Conservation (phyloP, 2,113 vertebrate species). For the Passerina amoena region DNA sequence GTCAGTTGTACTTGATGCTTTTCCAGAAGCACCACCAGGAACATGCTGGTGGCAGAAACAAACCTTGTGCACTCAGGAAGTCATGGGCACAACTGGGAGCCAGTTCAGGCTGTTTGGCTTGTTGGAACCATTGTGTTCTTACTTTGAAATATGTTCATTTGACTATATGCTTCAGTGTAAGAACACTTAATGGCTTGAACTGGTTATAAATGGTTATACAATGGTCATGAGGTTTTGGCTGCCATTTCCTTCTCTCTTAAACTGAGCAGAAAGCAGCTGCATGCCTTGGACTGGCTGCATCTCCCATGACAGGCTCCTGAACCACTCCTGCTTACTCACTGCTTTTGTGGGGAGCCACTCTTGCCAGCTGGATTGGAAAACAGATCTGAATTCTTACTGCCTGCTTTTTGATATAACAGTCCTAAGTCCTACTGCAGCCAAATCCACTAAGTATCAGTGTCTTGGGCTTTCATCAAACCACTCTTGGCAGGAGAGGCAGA, state of each 20-base stretch:
- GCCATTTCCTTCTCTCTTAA: slow-evolving; percentile 51
- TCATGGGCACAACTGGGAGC: neutral
- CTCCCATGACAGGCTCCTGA: neutral
- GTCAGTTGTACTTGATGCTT: neutral
- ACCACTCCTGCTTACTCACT: neutral
- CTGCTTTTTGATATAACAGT: neutral
- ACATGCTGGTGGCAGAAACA: neutral
- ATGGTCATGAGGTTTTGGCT: slow-evolving; percentile 51
- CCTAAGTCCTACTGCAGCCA: neutral
- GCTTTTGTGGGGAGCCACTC: neutral
- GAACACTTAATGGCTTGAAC: neutral
- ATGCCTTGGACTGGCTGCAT: neutral
- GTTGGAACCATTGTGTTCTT: neutral
- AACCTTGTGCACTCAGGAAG: neutral
- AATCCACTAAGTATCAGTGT: neutral
- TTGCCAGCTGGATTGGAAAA: neutral
- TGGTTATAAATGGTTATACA: neutral
- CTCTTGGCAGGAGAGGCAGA: neutral
- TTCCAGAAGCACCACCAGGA: neutral
- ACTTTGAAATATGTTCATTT: neutral
- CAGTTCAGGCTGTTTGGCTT: neutral
- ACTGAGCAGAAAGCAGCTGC: slow-evolving; percentile 34
- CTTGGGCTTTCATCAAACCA: neutral
- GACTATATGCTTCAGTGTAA: neutral
- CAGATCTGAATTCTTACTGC: neutral